phyloP scores from a whole-genome alignment of 2,797 vertebrate genomes.

The Sorex maritimensis region DNA sequence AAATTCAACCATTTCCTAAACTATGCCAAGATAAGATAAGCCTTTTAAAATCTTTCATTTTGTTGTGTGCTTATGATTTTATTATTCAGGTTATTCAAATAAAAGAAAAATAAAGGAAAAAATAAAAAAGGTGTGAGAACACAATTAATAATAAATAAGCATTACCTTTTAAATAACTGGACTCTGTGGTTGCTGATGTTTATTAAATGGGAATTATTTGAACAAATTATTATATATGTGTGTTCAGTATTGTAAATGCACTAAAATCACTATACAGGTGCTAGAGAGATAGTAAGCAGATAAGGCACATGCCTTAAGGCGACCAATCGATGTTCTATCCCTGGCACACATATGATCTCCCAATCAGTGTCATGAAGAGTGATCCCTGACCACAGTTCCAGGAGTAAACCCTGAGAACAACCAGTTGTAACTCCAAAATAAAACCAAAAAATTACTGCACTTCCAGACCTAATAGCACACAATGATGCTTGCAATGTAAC shows the following conservation, averaged over 20 bases:
- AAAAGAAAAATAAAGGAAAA: not conserved
- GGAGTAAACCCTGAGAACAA: too few relatives aligned
- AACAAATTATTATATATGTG: slow-evolving; percentile 2
- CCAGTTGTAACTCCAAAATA: too few relatives aligned
- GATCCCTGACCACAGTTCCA: too few relatives aligned
- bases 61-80: slow-evolving; percentile 33
- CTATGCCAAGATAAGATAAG: slow-evolving; percentile 41
- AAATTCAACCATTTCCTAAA: slow-evolving; percentile 53
- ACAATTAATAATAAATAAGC: not conserved
- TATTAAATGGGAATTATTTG: slow-evolving; percentile 59
- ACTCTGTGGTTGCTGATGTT: slow-evolving; percentile 24
- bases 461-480: slow-evolving; percentile 47
- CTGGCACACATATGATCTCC: too few relatives aligned
- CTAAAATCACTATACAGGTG: slow-evolving; percentile 25
- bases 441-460: not conserved
- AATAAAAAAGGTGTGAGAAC: not conserved
- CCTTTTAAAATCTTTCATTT: slow-evolving; percentile 48
- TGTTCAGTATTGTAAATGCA: slow-evolving; percentile 1
- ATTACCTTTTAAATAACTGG: slow-evolving; percentile 47
- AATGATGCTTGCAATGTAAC: slow-evolving; percentile 60
- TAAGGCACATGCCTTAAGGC: too few relatives aligned
- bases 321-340: too few relatives aligned
- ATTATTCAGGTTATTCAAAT: slow-evolving; percentile 31
- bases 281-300: too few relatives aligned
- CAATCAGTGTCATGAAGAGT: too few relatives aligned